These are phyloP conservation scores for Psophia crepitans DNA, from an alignment of 2,113 vertebrate species.

Conservation along the genomic window DNA sequence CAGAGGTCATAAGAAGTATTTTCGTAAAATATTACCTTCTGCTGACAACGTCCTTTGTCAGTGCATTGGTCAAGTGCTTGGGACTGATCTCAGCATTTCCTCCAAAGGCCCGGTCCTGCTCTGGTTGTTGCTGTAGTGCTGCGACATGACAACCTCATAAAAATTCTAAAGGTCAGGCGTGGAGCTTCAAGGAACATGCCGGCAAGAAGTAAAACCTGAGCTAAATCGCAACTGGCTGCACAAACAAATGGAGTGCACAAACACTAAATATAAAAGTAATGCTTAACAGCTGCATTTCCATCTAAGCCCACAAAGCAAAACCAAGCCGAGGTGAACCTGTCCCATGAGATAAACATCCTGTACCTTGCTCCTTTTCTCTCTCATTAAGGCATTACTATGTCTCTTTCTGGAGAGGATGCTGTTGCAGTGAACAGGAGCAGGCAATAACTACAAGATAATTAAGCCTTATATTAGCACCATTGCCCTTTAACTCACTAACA, in stretches of 20 bases:
- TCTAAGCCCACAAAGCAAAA: not conserved
- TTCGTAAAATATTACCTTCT: not conserved
- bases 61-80: not conserved
- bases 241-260: not conserved
- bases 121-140: not conserved
- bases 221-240: not conserved
- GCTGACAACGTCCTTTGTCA: not conserved
- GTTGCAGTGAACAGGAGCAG: not conserved
- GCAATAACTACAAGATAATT: not conserved
- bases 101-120: not conserved
- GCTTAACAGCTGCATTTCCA: not conserved
- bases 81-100: not conserved
- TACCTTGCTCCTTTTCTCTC: not conserved
- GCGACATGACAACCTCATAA: not conserved
- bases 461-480: not conserved
- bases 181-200: not conserved
- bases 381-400: accelerated
- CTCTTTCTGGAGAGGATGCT: not conserved
- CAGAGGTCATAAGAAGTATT: not conserved
- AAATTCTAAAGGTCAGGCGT: slow-evolving; percentile 7
- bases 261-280: not conserved
- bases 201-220: not conserved
- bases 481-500: not conserved
- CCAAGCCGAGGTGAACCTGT: not conserved
- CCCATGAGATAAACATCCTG: not conserved